Evolutionary conservation across 2,113 vertebrate genomes (phyloP).

Genomic region (Falcunculus frontatus): DNA sequence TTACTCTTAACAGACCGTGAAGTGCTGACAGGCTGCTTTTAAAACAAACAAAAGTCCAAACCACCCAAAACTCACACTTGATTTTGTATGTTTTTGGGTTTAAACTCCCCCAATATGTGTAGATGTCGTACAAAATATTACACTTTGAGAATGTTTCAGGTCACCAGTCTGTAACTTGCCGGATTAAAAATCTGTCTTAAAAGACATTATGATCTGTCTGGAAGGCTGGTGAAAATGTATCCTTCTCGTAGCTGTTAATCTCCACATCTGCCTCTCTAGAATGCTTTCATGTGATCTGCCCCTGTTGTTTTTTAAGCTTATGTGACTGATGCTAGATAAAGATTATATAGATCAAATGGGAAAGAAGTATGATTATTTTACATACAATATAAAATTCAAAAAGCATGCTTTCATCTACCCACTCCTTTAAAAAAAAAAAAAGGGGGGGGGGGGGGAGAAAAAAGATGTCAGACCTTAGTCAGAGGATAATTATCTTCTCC

Average conservation of each 20-base stretch:
- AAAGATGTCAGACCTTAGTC: constrained; percentile 30
- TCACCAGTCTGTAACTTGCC: constrained; percentile 14
- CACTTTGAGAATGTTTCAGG: not conserved
- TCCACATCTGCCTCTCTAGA: constrained; percentile 41
- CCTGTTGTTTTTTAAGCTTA: constrained; percentile 51
- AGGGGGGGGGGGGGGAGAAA: accelerated
- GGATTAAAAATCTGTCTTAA: constrained; percentile 40
- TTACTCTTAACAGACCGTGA: not conserved
- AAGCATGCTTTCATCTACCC: constrained; percentile 49
- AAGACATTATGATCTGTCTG: constrained; percentile 34
- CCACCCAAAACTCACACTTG: not conserved
- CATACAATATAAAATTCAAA: constrained; percentile 49
- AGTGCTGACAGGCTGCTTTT: constrained; percentile 55
- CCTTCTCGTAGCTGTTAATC: constrained; percentile 43
- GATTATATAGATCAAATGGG: constrained; percentile 57
- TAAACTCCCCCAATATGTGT: not conserved
- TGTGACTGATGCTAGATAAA: constrained; percentile 50
- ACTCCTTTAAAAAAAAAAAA: not conserved
- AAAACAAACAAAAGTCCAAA: constrained; percentile 31
- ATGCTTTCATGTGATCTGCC: constrained; percentile 55
- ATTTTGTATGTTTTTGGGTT: constrained; percentile 5
- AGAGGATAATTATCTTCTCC: constrained; percentile 28
- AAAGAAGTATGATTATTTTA: constrained; percentile 43
- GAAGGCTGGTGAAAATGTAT: constrained; percentile 36
- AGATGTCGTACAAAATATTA: not conserved